These are phyloP conservation scores for Cyprinus carpio DNA, from an alignment of 2,113 vertebrate genomes.

Conservation along the genomic window DNA sequence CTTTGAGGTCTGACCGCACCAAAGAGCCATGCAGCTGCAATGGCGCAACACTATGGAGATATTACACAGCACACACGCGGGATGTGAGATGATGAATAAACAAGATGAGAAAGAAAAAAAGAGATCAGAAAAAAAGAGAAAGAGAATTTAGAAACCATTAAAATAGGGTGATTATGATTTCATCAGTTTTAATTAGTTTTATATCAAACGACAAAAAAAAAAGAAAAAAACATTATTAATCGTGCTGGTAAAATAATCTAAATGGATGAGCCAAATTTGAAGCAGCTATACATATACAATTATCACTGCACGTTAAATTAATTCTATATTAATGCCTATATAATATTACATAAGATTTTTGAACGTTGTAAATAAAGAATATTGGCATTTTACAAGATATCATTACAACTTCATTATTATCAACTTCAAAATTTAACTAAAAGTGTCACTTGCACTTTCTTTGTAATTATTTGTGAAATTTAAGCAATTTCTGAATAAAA, in stretches of 20 bases:
- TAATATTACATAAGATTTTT: not conserved
- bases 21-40: constrained; percentile 48
- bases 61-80: not conserved
- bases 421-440: no score
- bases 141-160: not conserved
- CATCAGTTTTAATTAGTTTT: no score
- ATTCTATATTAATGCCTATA: not conserved
- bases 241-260: not conserved
- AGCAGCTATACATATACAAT: not conserved
- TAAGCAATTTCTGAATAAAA: not conserved
- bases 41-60: not conserved
- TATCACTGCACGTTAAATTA: not conserved
- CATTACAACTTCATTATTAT: no score
- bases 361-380: not conserved
- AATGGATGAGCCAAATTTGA: not conserved
- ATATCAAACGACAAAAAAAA: no score
- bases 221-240: not conserved
- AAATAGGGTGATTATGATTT: not conserved
- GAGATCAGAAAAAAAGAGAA: not conserved
- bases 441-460: not conserved
- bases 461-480: not conserved
- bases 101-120: constrained; percentile 39
- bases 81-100: not conserved
- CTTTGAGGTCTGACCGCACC: constrained; percentile 55
- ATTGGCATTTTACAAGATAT: not conserved